Base-by-base conservation (phyloP, 1,140 invertebrate species). In the Sycophila sp. region DNA sequence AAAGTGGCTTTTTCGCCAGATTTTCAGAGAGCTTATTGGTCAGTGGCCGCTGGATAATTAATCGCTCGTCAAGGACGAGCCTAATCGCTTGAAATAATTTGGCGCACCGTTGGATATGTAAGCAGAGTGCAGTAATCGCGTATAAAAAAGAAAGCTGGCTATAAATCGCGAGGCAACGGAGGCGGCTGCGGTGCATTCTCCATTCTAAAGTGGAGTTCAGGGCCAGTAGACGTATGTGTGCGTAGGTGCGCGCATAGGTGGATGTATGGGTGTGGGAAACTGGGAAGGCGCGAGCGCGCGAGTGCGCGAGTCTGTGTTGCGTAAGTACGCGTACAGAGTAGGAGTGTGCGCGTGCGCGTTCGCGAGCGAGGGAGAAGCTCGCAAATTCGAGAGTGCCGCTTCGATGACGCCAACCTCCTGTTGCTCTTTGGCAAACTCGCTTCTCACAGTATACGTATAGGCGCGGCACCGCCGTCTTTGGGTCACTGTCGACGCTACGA, bases 401-500 rank as follows among this genome's bases (percentile, higher is more conserved):
- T 6, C 38, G 1, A 7, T n/a, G 51, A 28, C 30, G 13, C 1
- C 47, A 5, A 15, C 22, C 8, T 53, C 45, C 24, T 65, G 47
- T 53, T 53, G 30, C 22, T 65, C 53, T 53, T 13, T 53, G 26
- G 51, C 55, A 24, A 56, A 47, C 32, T 19, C n/a, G 30, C 30
- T 24, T 26, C n/a, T 13, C 17, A 19, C 42, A 7, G 42, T 22
- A 11, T 47, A n/a, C n/a, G n/a, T 40, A 40, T 40, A 40, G 13
- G 42, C 13, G 34, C n/a, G 30, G 19, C 19, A 42, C 70, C 34
- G 49, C 70, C 83, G 80, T 77, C 80, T 83, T 81, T 83, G 82
- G 81, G 82, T 83, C 82, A 84, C 80, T 83, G 81, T 81, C 83
- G 76, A 73, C 77, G 77, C 60, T 55, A 59, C 72, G 51, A 71